Conservation (phyloP, 2,888 invertebrate genomes). For the Ochlodes sylvanus region DNA sequence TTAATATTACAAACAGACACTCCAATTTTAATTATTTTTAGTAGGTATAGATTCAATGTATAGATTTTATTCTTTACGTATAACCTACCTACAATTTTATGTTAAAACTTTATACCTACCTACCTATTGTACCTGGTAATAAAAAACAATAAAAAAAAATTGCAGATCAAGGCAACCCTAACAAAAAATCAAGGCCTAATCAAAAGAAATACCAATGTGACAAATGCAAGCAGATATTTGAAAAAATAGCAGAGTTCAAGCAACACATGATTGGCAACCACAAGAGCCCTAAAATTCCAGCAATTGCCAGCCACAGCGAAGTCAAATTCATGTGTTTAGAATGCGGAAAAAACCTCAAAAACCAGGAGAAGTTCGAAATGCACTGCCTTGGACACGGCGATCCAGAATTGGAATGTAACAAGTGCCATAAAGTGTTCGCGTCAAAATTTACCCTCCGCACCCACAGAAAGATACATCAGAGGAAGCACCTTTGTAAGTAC, state of each 20-base stretch:
- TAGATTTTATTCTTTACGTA: too few species aligned
- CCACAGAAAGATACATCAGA: conserved; percentile 70
- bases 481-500: conserved; percentile 59
- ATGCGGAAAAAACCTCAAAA: conserved; percentile 71
- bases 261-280: conserved; percentile 66
- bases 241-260: conserved; percentile 64
- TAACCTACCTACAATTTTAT: too few species aligned
- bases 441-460: conserved; percentile 73
- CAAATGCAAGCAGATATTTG: conserved; percentile 74
- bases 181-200: conserved; percentile 42
- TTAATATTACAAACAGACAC: too few species aligned
- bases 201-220: conserved; percentile 74
- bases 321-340: conserved; percentile 63
- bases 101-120: too few species aligned
- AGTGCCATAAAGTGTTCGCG: conserved; percentile 77
- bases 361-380: conserved; percentile 64
- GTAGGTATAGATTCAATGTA: too few species aligned
- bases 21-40: too few species aligned
- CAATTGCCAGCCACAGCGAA: conserved; percentile 42
- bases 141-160: conserved; percentile 13
- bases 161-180: conserved; percentile 47
- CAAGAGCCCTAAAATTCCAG: conserved; percentile 42
- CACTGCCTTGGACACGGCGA: conserved; percentile 75
- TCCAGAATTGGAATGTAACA: conserved; percentile 73
- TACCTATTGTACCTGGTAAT: too few species aligned